These are phyloP conservation scores for Ciconia boyciana DNA, from an alignment of 2,113 vertebrate species.

Conservation along the genomic window DNA sequence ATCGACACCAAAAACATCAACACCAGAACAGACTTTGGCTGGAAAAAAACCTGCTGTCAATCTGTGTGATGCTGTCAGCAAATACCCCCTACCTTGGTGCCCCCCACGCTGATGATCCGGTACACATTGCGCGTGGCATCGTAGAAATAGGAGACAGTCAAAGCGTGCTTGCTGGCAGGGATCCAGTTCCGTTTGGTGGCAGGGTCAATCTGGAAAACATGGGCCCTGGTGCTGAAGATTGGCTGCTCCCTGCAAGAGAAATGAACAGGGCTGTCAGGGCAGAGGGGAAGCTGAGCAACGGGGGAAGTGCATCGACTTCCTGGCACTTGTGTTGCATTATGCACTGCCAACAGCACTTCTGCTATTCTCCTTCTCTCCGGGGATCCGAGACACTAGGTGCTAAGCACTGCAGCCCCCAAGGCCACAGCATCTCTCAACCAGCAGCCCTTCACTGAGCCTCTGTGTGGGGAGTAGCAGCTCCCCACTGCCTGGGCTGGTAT, in stretches of 20 bases:
- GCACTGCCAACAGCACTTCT: not conserved
- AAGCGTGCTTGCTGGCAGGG: constrained; percentile 92
- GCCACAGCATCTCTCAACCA: not conserved
- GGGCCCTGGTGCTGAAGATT: constrained; percentile 92
- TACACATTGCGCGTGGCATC: constrained; percentile 91
- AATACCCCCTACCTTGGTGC: constrained; percentile 83
- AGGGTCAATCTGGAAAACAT: constrained; percentile 97
- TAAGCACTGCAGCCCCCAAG: not conserved
- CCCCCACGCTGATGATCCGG: constrained; percentile 96
- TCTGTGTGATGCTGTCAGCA: accelerated
- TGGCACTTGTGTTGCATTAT: not conserved
- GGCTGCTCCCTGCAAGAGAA: constrained; percentile 88
- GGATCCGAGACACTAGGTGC: not conserved
- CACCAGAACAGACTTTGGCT: not conserved
- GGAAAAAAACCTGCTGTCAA: not conserved
- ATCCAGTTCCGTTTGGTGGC: constrained; percentile 96
- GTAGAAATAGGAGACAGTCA: constrained; percentile 95
- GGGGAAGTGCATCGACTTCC: not conserved
- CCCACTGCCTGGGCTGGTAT: not conserved
- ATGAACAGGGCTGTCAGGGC: not conserved
- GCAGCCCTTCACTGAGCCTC: not conserved
- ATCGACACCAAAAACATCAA: not conserved
- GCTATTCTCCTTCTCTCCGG: not conserved
- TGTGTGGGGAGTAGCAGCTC: not conserved
- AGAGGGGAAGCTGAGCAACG: not conserved